phyloP scores from a whole-genome alignment of 2,888 invertebrate species.

The Luperina testacea region DNA sequence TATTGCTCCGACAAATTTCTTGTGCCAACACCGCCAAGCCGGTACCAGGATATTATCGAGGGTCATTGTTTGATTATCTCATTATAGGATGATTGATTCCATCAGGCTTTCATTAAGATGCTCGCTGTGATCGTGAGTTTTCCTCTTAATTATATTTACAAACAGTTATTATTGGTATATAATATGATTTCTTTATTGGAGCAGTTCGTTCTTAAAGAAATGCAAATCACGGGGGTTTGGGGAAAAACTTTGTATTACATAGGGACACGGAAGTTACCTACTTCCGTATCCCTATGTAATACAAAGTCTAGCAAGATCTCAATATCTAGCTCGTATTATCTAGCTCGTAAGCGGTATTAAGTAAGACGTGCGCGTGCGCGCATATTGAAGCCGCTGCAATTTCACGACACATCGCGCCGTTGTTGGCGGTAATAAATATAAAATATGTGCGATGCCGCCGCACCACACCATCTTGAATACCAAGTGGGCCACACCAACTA shows the following conservation, averaged over 20 bases:
- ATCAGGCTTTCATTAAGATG: constrained; percentile 79
- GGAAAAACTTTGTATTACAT: neutral
- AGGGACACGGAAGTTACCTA: neutral
- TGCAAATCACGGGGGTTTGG: constrained; percentile 7
- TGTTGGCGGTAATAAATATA: constrained; percentile 85
- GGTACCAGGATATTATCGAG: constrained; percentile 83
- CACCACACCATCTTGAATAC: constrained; percentile 78
- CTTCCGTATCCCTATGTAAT: no score
- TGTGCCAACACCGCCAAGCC: constrained; percentile 83
- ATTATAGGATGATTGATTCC: constrained; percentile 88
- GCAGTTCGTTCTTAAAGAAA: neutral
- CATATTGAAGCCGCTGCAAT: constrained; percentile 80
- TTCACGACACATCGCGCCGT: constrained; percentile 78
- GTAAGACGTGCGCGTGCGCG: constrained; percentile 71
- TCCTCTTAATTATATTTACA: constrained; percentile 60
- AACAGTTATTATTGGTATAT: constrained; percentile 56
- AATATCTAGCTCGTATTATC: constrained; percentile 60
- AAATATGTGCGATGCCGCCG: constrained; percentile 82
- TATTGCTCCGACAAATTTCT: constrained; percentile 88
- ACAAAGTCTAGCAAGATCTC: constrained; percentile 18
- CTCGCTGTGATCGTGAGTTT: constrained; percentile 58
- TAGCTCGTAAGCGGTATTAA: constrained; percentile 65
- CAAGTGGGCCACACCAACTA: constrained; percentile 76
- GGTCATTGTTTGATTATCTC: constrained; percentile 89
- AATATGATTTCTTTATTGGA: constrained; percentile 23